Percentiles rank a stretch among this genome's conserved stretches.
These are phyloP conservation scores for Adelphocoris suturalis DNA, from an alignment of 2,888 invertebrate species.

Conservation along the genomic window DNA sequence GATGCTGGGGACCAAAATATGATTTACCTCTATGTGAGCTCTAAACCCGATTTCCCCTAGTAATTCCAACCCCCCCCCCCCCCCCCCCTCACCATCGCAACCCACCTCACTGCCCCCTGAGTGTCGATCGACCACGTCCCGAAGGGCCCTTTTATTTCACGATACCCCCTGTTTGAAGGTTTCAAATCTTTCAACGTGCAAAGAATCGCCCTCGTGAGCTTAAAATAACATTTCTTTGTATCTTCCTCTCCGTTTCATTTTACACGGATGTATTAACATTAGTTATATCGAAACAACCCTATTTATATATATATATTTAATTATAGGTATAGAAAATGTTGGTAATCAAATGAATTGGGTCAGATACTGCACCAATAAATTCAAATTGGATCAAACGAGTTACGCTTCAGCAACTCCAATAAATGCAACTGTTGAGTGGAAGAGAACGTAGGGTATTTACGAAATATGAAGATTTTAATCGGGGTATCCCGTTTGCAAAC, in stretches of 20 bases:
- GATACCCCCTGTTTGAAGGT: neutral
- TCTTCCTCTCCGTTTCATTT: neutral
- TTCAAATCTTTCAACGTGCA: neutral
- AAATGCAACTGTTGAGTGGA: too few species aligned
- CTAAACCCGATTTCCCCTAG: conserved; percentile 2
- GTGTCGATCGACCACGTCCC: neutral
- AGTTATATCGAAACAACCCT: too few species aligned
- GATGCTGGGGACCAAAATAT: conserved; percentile 16
- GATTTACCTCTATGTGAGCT: conserved; percentile 9
- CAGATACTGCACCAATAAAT: too few species aligned
- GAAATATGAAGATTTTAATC: too few species aligned
- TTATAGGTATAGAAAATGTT: too few species aligned
- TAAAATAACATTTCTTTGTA: neutral
- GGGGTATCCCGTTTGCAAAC: too few species aligned
- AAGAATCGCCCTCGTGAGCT: neutral
- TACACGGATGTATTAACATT: neutral
- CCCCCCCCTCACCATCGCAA: neutral
- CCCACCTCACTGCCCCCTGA: neutral
- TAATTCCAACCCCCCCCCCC: neutral
- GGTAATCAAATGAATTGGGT: too few species aligned
- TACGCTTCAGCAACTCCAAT: too few species aligned
- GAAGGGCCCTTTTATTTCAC: neutral
- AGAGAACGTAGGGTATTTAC: too few species aligned
- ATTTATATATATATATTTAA: too few species aligned
- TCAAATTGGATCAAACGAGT: too few species aligned